Base-by-base conservation (phyloP, 1,140 invertebrate genomes). In the Drosophila orosa region DNA sequence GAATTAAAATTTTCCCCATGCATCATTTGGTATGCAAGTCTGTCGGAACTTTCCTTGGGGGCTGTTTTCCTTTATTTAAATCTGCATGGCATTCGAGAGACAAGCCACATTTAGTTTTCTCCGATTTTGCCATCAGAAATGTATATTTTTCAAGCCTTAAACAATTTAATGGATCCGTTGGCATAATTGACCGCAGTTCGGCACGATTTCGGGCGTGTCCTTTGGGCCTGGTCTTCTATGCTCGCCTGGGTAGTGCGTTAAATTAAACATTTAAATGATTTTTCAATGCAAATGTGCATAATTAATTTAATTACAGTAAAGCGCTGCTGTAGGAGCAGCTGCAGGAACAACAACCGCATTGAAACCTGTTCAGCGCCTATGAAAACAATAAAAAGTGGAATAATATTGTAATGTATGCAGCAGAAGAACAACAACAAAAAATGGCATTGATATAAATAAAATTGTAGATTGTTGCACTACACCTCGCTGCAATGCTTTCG, bases 241-340 rank as follows among this genome's bases (percentile, higher is more conserved):
- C 22, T 31, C 15, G 19, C 19, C 31, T 61, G 56, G 65, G 57
- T 54, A 48, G 52, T 63, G 52, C 17, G 52, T 80, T 87, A 73
- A 82, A 86, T 87, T 82, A 87, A 82, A 79, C 63, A 87, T 86
- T 89, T 89, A 83, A 87, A 87, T 80, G 59, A 48, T 76, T 89
- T 83, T 87, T 33, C 63, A 87, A 89, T 83, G 62, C 79, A 87
- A 87, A 87, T 77, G 59, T 63, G 80, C 84, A 87, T 87, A 83
- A 87, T 87, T 89, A 87, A 87, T 87, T 83, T 77, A 89, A 89
- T 87, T 83, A 89, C 52, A 79, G 73, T 80, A 67, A 83, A 87
- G 66, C 65, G 67, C 22, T 39, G 39, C 65, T 40, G 50, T 54
- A 59, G 33, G 33, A 58, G 17, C 58, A 52, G 48, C 29, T 33